Percentiles rank a stretch among this genome's conserved stretches.
Evolutionary conservation across 2,797 vertebrate species (phyloP).

Genomic region (Arvicola amphibius): DNA sequence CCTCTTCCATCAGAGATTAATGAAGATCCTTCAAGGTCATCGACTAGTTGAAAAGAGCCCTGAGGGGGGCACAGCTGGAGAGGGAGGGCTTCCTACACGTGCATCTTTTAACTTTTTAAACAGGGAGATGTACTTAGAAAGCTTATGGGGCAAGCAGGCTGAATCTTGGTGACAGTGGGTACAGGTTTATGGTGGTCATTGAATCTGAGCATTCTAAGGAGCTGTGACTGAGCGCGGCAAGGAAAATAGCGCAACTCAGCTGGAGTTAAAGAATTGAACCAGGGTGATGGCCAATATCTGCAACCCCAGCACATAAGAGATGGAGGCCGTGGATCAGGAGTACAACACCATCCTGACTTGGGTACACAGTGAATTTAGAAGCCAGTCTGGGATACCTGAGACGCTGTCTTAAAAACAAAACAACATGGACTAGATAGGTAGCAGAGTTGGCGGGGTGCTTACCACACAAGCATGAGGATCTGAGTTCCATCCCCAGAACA

Average conservation of each 20-base stretch:
- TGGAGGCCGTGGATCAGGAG: neutral
- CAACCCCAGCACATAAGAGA: neutral
- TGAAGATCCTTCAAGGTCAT: neutral
- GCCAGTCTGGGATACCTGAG: neutral
- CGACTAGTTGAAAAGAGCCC: neutral
- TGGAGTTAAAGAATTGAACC: neutral
- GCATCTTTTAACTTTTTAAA: neutral
- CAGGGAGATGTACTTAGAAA: neutral
- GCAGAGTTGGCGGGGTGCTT: too few species aligned
- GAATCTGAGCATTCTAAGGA: conserved; percentile 12
- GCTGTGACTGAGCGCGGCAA: neutral
- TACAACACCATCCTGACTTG: neutral
- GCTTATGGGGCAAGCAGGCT: neutral
- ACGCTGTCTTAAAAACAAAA: neutral
- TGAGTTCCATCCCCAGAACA: neutral
- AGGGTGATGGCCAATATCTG: neutral
- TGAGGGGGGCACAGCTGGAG: neutral
- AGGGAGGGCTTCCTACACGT: neutral
- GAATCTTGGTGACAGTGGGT: neutral
- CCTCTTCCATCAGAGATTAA: neutral
- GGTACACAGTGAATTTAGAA: neutral
- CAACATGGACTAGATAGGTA: neutral
- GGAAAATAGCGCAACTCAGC: neutral
- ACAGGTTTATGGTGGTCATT: conserved; percentile 66
- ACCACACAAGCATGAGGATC: neutral